These are phyloP conservation scores for Sarcophaga bullata DNA, from an alignment of 1,140 invertebrate species.

Conservation along the genomic window DNA sequence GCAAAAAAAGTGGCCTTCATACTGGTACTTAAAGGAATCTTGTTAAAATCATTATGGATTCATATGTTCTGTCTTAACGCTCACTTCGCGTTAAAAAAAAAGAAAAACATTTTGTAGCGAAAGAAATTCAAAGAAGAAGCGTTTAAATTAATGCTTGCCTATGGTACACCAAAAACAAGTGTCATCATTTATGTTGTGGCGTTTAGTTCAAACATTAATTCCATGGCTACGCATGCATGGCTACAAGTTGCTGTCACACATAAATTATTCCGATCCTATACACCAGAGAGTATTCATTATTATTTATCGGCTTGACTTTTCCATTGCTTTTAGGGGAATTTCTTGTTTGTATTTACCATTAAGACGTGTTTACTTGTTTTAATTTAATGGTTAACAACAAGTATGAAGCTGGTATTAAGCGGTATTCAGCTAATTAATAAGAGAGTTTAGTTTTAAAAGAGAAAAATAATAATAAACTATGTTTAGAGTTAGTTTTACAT, in stretches of 20 bases:
- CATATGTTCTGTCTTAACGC: not conserved
- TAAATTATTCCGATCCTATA: too few relatives aligned
- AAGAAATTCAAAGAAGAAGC: not conserved
- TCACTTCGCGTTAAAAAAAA: not conserved
- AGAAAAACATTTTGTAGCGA: not conserved
- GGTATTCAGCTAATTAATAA: too few relatives aligned
- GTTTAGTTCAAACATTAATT: constrained; percentile 13
- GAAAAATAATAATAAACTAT: too few relatives aligned
- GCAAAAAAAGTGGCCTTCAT: constrained; percentile 5
- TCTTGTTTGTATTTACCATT: constrained; percentile 22
- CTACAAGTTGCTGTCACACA: not conserved
- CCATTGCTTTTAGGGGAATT: not conserved
- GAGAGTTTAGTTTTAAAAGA: too few relatives aligned
- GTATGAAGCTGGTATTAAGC: not conserved
- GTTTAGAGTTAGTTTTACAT: too few relatives aligned
- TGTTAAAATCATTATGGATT: not conserved
- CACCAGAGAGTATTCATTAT: not conserved
- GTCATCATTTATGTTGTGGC: constrained; percentile 35
- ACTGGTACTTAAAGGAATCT: not conserved
- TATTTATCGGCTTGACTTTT: constrained; percentile 2
- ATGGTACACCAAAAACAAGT: not conserved
- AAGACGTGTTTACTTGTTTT: not conserved
- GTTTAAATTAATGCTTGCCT: constrained; percentile 31
- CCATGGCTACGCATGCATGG: not conserved
- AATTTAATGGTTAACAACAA: not conserved